Evolutionary conservation across 2,888 invertebrate species (phyloP).

Genomic region (Alentia gelatinosa): DNA sequence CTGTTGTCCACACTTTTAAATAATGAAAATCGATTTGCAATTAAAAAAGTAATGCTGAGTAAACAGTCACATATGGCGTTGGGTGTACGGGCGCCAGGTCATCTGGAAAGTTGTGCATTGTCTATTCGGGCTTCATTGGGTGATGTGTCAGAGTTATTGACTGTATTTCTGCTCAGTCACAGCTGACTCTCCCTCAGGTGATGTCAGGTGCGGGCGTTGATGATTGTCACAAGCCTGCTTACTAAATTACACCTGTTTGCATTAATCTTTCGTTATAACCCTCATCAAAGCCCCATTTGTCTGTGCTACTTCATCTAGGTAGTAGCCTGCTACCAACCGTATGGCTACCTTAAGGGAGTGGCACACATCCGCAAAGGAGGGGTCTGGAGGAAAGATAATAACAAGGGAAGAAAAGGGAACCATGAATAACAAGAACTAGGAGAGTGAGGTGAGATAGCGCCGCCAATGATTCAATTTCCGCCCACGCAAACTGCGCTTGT

Average conservation of each 20-base stretch:
- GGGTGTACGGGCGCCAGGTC: neutral
- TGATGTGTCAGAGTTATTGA: neutral
- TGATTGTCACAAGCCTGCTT: too few species aligned
- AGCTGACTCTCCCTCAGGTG: neutral
- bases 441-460: too few species aligned
- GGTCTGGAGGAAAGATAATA: too few species aligned
- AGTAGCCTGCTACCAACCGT: too few species aligned
- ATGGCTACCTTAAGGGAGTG: too few species aligned
- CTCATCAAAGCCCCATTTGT: neutral
- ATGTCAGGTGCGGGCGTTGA: neutral
- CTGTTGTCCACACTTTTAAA: neutral
- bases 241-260: too few species aligned
- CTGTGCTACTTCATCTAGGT: neutral
- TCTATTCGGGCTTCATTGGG: neutral
- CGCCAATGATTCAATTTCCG: too few species aligned
- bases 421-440: too few species aligned
- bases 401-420: too few species aligned
- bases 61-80: conserved; percentile 4
- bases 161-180: neutral
- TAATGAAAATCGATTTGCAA: neutral
- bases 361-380: too few species aligned
- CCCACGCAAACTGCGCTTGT: too few species aligned
- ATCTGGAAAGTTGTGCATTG: neutral
- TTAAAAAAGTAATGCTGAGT: conserved; percentile 9
- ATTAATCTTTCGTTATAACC: too few species aligned